These are phyloP conservation scores for Deilephila elpenor DNA, from an alignment of 2,888 invertebrate species.

Conservation along the genomic window DNA sequence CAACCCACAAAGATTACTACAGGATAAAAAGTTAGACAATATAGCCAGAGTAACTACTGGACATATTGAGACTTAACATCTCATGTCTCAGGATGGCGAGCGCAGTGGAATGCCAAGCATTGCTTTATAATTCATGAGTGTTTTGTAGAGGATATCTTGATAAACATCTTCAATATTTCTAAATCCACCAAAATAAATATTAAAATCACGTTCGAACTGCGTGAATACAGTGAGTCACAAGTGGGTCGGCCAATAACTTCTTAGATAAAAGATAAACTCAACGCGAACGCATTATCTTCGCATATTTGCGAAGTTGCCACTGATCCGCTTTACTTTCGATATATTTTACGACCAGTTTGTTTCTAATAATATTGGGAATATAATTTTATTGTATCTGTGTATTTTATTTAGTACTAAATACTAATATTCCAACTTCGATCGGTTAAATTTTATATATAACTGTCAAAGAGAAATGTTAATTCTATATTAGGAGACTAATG, in stretches of 20 bases:
- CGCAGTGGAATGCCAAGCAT: too few species aligned
- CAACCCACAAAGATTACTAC: too few species aligned
- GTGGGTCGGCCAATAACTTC: slow-evolving; percentile 32
- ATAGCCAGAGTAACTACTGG: too few species aligned
- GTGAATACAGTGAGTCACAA: slow-evolving; percentile 12
- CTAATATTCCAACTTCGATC: too few species aligned
- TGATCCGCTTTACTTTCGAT: not conserved
- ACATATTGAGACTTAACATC: too few species aligned
- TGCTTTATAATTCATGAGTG: too few species aligned
- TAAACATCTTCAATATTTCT: not conserved
- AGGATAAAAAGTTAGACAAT: too few species aligned
- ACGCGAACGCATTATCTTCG: slow-evolving; percentile 9
- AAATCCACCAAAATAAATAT: not conserved
- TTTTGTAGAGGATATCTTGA: too few species aligned
- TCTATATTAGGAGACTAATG: not conserved
- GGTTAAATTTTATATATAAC: not conserved
- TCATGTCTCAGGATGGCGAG: too few species aligned
- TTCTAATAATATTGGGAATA: not conserved
- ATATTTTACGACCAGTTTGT: not conserved
- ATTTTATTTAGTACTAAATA: too few species aligned
- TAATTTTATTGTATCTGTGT: too few species aligned
- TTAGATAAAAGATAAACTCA: slow-evolving; percentile 30
- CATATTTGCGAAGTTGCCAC: slow-evolving; percentile 8
- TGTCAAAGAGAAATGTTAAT: not conserved
- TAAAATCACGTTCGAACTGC: not conserved